Conservation (phyloP, 2,888 invertebrate genomes). For the Drosophila aldrichi region DNA sequence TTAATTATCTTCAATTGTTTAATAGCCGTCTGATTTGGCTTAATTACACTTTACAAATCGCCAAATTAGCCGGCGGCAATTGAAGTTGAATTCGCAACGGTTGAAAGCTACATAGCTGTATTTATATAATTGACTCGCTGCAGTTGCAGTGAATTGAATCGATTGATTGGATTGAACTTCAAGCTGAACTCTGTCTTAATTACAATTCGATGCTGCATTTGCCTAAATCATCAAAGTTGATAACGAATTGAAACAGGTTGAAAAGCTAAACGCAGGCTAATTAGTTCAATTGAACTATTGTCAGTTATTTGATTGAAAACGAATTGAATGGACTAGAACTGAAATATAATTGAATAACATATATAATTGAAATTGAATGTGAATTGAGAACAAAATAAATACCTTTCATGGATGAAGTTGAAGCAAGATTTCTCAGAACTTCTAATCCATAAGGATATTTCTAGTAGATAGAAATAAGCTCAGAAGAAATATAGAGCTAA, state of each 20-base stretch:
- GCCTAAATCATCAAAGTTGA: constrained; percentile 7
- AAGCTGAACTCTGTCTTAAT: constrained; percentile 7
- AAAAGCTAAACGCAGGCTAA: not conserved
- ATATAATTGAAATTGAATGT: not conserved
- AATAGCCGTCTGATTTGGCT: constrained; percentile 69
- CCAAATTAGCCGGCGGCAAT: constrained; percentile 33
- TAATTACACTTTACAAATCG: constrained; percentile 47
- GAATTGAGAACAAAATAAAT: not conserved
- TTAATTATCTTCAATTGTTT: constrained; percentile 76
- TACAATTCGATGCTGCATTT: constrained; percentile 6
- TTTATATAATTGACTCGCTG: constrained; percentile 9
- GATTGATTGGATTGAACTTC: constrained; percentile 27
- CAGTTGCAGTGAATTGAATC: constrained; percentile 13
- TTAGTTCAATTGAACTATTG: not conserved
- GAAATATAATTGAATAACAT: not conserved
- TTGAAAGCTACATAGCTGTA: constrained; percentile 1
- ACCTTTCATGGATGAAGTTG: no score
- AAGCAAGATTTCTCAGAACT: no score
- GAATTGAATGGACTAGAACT: not conserved
- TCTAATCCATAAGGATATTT: no score
- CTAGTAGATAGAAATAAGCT: no score
- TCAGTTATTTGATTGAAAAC: not conserved
- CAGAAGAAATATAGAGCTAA: no score
- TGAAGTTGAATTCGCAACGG: constrained; percentile 45
- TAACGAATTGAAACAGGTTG: not conserved